Base-by-base conservation (phyloP, 2,113 vertebrate species). In the Sporophila hypoxantha region DNA sequence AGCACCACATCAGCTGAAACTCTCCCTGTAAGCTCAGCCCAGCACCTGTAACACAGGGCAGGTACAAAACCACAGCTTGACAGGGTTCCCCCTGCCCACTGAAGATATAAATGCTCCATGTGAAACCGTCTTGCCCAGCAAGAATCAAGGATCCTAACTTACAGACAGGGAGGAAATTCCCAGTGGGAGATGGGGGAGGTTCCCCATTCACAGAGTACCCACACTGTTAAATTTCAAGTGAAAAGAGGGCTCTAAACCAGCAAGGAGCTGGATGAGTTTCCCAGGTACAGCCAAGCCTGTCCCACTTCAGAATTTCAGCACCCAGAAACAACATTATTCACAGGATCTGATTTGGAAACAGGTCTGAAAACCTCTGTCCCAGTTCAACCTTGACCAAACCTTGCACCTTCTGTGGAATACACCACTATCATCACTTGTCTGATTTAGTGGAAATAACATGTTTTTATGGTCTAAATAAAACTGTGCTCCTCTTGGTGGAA, bases 401-500 rank as follows among this genome's bases (percentile, higher is more conserved):
- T 57, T 0, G 0, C 27, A 32, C 17, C 12, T 23, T 76, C 56
- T 53, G 36, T 10, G 59, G 29, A 32, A 47, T 18, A 29, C 1
- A 2, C 10, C 29, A 10, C 18, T 62, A 34, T 42, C 25, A 47
- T 27, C n/a, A 39, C 44, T 41, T 44, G 49, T 21, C 49, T 64
- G 30, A 67, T 68, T 34, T 26, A 37, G 30, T 18, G 34, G 32
- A 88, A 83, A 36, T 19, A 34, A 76, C 5, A 3, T 22, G 6
- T 10, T 65, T 80, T 69, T 67, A 41, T 29, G 15, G 59, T 41
- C 9, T 39, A 68, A 81, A 73, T 59, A 39, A 59, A 87, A 66
- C 13, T 53, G 15, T 14, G 9, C 15, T 42, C 17, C 42, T 78
- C 36, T 52, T 59, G n/a, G 34, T 47, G 30, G 17, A 70, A 77